Evolutionary conservation across 2,113 vertebrate genomes (phyloP), one percentile per base, ranked within the genome.

Genomic region (Seriola quinqueradiata): DNA sequence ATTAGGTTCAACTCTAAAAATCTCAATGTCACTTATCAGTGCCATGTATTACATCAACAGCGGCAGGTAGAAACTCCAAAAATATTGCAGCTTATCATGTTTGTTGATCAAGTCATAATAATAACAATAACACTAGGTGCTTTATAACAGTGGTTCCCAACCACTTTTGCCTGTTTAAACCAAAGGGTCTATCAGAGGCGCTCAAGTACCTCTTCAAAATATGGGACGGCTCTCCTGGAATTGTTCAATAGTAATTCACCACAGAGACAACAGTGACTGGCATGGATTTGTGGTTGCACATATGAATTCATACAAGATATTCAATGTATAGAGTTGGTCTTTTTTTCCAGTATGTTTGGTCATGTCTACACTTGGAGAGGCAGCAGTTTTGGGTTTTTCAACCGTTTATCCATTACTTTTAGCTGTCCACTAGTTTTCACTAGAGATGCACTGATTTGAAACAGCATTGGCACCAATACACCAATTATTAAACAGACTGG

Each of bases 1-100:
- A 73, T 77, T 57, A 74, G 23, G 11, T 70, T 79, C 48, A 40
- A 11, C 28, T 85, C 69, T 21, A 42, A 55, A 75, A 83, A 71
- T 48, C 75, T 70, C 58, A n/a, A 74, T 52, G 40, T 79, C 34
- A 55, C 58, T 65, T 36, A 66, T 52, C 58, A 50, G 40, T 32
- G n/a, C 74, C 73, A 38, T 55, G 36, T 21, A 14, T 57, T 42
- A 44, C 25, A 6, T 74, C 61, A 63, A 69, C 66, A 40, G 42
- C 5, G 12, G 10, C 28, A 64, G 4, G 52, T 25, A 44, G 6
- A 10, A 64, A 21, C 34, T 63, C 60, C 34, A 63, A 63, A 63
- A 64, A n/a, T 42, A 23, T 1, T 64, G 9, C 36, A n/a, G 38
- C 38, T 21, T 21, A 38, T 21, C 34, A 21, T 16, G 12, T 25